phyloP scores from a whole-genome alignment of 2,888 invertebrate genomes.

The Liodrosophila aerea region DNA sequence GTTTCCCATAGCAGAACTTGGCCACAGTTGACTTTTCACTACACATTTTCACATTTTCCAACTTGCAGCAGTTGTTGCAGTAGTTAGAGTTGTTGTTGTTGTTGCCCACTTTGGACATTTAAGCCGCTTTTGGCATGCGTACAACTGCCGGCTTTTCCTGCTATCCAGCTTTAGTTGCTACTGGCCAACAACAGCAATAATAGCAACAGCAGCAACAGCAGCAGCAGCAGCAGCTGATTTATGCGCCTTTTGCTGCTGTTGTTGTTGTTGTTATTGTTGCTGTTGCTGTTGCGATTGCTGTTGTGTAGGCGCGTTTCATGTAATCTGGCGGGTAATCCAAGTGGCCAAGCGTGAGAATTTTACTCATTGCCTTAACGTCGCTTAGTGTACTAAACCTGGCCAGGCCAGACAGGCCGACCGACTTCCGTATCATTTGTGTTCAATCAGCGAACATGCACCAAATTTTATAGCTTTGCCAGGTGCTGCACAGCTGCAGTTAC shows the following conservation, averaged over 20 bases:
- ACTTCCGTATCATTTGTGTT: constrained; percentile 75
- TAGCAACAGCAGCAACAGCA: constrained; percentile 13
- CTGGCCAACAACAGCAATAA: too few relatives aligned
- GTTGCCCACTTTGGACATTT: constrained; percentile 78
- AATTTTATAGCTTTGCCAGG: constrained; percentile 67
- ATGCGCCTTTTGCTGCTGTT: constrained; percentile 56
- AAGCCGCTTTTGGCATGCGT: constrained; percentile 79
- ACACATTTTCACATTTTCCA: constrained; percentile 77
- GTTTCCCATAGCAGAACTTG: constrained; percentile 61
- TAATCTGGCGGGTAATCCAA: constrained; percentile 77
- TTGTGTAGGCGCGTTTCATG: constrained; percentile 77
- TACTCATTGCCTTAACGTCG: constrained; percentile 61
- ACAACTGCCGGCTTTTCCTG: constrained; percentile 65
- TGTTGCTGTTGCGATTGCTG: constrained; percentile 33
- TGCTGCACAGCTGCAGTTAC: constrained; percentile 56
- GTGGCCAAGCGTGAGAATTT: constrained; percentile 78
- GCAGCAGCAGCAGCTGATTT: constrained; percentile 62
- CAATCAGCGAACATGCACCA: constrained; percentile 76
- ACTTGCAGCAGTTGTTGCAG: constrained; percentile 37
- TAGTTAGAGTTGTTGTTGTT: constrained; percentile 45
- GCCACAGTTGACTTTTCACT: constrained; percentile 72
- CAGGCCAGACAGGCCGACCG: constrained; percentile 47
- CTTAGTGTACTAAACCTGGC: constrained; percentile 6
- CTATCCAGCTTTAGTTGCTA: constrained; percentile 47
- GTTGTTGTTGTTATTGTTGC: constrained; percentile 21